These are phyloP conservation scores for Harpagoxenus sublaevis DNA, from an alignment of 2,888 invertebrate genomes.

Conservation along the genomic window DNA sequence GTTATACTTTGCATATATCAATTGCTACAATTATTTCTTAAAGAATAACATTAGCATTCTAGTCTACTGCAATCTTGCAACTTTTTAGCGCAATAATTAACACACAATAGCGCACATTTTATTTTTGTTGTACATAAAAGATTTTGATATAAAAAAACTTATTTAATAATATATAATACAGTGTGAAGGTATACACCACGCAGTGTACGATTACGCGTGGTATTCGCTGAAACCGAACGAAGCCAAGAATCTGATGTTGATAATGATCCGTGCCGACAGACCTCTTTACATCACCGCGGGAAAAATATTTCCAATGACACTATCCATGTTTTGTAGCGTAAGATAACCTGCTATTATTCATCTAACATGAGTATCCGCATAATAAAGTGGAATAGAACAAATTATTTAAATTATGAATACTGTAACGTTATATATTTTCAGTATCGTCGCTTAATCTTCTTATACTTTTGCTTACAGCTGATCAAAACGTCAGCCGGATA, in stretches of 20 bases:
- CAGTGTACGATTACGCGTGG: conserved; percentile 68
- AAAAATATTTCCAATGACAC: conserved; percentile 62
- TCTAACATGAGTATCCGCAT: neutral
- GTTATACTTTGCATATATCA: neutral
- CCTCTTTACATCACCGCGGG: conserved; percentile 69
- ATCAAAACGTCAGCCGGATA: conserved; percentile 32
- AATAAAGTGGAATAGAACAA: neutral
- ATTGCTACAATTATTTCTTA: neutral
- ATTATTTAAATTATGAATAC: neutral
- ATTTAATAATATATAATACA: conserved; percentile 3
- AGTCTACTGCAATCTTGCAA: neutral
- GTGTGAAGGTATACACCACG: conserved; percentile 60
- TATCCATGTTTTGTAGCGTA: conserved; percentile 44
- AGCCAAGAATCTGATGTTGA: conserved; percentile 56
- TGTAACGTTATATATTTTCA: neutral
- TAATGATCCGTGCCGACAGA: conserved; percentile 60
- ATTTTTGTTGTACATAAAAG: neutral
- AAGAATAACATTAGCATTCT: neutral
- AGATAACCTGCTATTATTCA: neutral
- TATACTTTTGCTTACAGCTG: conserved; percentile 33
- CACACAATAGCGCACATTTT: neutral
- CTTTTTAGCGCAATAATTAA: neutral
- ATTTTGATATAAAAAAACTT: neutral
- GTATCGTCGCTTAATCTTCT: neutral
- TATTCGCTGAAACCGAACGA: conserved; percentile 64